Percentiles rank a stretch among this genome's conserved stretches.
Conservation (phyloP, 2,113 vertebrate species). For the cattle (Bos taurus) region DNA sequence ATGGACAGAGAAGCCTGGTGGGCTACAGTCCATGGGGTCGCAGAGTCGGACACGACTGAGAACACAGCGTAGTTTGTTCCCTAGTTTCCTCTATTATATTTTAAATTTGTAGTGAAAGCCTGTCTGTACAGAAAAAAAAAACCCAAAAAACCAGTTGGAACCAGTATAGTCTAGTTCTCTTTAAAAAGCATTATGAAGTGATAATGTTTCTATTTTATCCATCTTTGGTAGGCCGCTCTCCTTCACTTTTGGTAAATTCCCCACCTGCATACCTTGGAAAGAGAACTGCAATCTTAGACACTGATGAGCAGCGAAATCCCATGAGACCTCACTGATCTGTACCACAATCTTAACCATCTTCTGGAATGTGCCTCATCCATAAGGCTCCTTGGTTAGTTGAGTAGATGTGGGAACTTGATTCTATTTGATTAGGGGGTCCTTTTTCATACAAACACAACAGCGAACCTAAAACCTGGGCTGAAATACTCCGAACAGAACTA, state of each 20-base stretch:
- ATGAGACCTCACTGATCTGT: background rate
- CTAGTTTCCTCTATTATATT: background rate
- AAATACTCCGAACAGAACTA: background rate
- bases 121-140: constrained; percentile 11
- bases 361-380: background rate
- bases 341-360: background rate
- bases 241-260: background rate
- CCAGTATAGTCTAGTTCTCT: background rate
- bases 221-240: background rate
- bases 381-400: background rate
- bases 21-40: background rate
- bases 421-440: background rate
- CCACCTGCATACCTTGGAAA: background rate
- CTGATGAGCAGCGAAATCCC: background rate
- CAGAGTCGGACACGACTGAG: background rate
- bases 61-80: background rate
- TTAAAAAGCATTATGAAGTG: background rate
- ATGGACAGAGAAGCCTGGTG: background rate
- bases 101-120: background rate
- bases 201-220: background rate
- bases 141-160: background rate
- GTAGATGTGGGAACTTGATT: background rate
- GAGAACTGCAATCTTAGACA: background rate
- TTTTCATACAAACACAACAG: background rate
- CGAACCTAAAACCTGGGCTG: background rate